Base-by-base conservation (phyloP, 2,113 vertebrate species). In the Noctilio leporinus region DNA sequence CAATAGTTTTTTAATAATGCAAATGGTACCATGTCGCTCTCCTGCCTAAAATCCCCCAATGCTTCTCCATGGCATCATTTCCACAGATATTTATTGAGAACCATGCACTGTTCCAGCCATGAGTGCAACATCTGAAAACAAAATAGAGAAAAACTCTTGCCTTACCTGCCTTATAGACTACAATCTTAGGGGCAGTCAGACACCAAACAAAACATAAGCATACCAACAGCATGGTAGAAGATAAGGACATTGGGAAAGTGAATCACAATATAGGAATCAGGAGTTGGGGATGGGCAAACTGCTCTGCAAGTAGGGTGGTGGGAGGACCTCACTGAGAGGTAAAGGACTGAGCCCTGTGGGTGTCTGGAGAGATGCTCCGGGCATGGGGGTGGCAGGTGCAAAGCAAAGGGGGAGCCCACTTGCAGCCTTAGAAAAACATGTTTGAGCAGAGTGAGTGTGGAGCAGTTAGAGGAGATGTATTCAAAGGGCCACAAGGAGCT, bases 361-460 rank as follows among this genome's bases (percentile, higher is more conserved):
- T n/a, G 15, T 49, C 64, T 85, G 45, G 45, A 30, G 47, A 45
- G 38, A 33, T 51, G 17, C 4, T 20, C 11, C 5, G 10, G 78
- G 67, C 7, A 2, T 4, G 2, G n/a, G 14, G 47, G 4, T 4
- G 7, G 62, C 40, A 49, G 40, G 24, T 33, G 14, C n/a, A 59
- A 30, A 57, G 65, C 45, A 24, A 40, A 51, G 47, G 20, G 1
- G 38, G 47, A 12, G 28, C 43, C 11, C 2, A 24, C 65, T 19
- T 7, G 3, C 28, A 4, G 24, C 35, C 24, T 33, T 7, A 5
- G 78, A n/a, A 26, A 75, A 55, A n/a, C 17, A 22, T 0, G 5
- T 43, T 22, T 64, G 88, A 51, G 33, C 10, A 0, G 3, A 19
- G 33, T 7, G 22, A 28, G 65, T 11, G 1, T 0, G 0, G 4